These are phyloP conservation scores for Enteromius radiatus DNA, from an alignment of 2,797 vertebrate species.

Conservation along the genomic window DNA sequence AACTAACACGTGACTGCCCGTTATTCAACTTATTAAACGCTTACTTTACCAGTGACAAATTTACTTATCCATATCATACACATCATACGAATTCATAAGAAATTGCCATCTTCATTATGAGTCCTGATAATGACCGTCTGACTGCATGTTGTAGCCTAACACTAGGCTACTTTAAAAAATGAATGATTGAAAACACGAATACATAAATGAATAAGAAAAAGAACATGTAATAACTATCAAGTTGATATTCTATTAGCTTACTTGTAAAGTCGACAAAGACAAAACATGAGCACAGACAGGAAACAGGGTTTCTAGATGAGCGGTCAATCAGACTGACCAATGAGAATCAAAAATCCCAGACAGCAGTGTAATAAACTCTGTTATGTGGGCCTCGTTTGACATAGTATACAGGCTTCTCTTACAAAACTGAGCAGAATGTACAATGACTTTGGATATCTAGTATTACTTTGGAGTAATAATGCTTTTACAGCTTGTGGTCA, in stretches of 20 bases:
- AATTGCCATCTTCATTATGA: neutral
- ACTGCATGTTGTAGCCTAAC: neutral
- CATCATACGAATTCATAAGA: neutral
- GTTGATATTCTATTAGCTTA: neutral
- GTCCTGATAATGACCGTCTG: neutral
- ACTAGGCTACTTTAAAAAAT: neutral
- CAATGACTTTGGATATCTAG: conserved; percentile 23
- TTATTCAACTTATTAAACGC: neutral
- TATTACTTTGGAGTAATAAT: no score
- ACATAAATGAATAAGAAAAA: neutral
- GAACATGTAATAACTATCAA: neutral
- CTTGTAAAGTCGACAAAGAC: neutral
- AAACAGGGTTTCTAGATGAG: neutral
- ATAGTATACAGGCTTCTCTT: neutral
- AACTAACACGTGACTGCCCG: neutral
- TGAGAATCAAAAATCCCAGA: conserved; percentile 12
- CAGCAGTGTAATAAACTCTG: neutral
- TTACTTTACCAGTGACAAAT: neutral
- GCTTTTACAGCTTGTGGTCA: conserved; percentile 27
- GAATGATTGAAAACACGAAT: neutral
- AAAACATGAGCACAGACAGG: neutral
- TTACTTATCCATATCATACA: neutral
- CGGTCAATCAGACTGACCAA: conserved; percentile 3
- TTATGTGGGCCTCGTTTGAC: neutral
- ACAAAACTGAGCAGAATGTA: conserved; percentile 13